Conservation (phyloP, 2,113 vertebrate species). For the Electrona antarctica region DNA sequence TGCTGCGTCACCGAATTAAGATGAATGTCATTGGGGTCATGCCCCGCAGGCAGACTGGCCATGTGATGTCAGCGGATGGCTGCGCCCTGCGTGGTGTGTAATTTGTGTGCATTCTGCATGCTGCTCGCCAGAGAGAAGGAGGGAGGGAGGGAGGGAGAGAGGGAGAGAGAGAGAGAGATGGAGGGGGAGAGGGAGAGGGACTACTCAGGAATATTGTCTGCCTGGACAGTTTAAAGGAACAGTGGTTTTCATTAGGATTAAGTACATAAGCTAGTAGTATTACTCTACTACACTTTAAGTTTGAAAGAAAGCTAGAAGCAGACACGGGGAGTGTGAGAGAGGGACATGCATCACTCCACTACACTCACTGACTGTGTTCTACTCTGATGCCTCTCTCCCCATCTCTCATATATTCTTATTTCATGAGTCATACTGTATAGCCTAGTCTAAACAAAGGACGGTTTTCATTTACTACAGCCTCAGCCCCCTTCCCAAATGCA, state of each 20-base stretch:
- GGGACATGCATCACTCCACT: slow-evolving; percentile 15
- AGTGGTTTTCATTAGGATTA: slow-evolving; percentile 53
- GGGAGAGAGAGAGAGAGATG: slow-evolving; percentile 18
- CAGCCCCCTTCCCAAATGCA: slow-evolving; percentile 25
- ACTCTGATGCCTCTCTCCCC: slow-evolving; percentile 5
- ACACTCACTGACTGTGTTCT: slow-evolving; percentile 5
- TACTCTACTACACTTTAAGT: slow-evolving; percentile 13
- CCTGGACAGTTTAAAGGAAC: slow-evolving; percentile 46
- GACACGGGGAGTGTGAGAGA: slow-evolving; percentile 7
- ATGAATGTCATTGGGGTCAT: slow-evolving; percentile 53
- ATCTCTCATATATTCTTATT: slow-evolving; percentile 20
- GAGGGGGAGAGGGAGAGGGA: not conserved
- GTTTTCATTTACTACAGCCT: slow-evolving; percentile 45
- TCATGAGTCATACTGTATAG: slow-evolving; percentile 27
- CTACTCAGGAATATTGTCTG: slow-evolving; percentile 33
- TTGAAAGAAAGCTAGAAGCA: too few relatives aligned
- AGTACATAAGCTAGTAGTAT: slow-evolving; percentile 30
- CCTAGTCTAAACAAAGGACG: slow-evolving; percentile 42
- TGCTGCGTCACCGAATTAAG: slow-evolving; percentile 34
- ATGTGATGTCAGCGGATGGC: slow-evolving; percentile 16
- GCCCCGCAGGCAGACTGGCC: slow-evolving; percentile 21
- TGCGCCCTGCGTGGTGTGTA: not conserved
- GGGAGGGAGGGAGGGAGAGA: not conserved
- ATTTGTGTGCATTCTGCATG: slow-evolving; percentile 9
- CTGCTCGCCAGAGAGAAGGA: not conserved